phyloP scores from a whole-genome alignment of 1,140 invertebrate species.

The Rhyzopertha dominica region DNA sequence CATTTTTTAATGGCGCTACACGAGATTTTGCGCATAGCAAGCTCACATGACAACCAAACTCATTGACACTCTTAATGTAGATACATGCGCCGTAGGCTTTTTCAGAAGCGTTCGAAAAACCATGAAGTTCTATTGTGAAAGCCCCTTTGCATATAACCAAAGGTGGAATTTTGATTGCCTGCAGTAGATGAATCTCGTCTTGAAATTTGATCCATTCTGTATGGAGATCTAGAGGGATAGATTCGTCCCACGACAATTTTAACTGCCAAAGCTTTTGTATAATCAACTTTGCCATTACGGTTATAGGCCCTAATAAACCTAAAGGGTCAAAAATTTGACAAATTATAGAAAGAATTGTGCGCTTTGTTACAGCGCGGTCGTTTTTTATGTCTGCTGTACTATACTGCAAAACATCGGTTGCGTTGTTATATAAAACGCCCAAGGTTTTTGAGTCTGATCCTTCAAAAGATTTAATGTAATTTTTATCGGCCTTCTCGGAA shows the following conservation, averaged over 20 bases:
- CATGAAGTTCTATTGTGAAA: constrained; percentile 29
- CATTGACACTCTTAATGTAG: constrained; percentile 29
- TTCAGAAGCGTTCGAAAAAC: constrained; percentile 37
- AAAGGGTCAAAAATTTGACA: constrained; percentile 46
- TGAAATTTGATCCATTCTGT: constrained; percentile 22
- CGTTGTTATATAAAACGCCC: constrained; percentile 4
- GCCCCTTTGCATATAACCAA: constrained; percentile 19
- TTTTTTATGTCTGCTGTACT: constrained; percentile 4
- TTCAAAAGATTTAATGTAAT: constrained; percentile 3
- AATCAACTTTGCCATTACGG: constrained; percentile 25
- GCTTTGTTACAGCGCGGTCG: constrained; percentile 14
- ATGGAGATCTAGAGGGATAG: constrained; percentile 14
- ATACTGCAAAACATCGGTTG: constrained; percentile 7
- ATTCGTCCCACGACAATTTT: constrained; percentile 27
- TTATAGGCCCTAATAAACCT: constrained; percentile 29
- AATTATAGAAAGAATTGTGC: constrained; percentile 19
- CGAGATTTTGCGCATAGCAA: constrained; percentile 26
- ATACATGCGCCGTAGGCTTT: constrained; percentile 27
- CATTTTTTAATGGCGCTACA: constrained; percentile 29
- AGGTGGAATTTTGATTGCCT: constrained; percentile 15
- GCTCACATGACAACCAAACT: constrained; percentile 11
- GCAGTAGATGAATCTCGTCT: constrained; percentile 6
- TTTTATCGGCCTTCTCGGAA: not conserved
- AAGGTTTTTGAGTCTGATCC: constrained; percentile 9
- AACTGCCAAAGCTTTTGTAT: constrained; percentile 28